Percentiles rank a stretch among this genome's conserved stretches.
Conservation (phyloP, 2,113 vertebrate genomes). For the Platichthys flesus region DNA sequence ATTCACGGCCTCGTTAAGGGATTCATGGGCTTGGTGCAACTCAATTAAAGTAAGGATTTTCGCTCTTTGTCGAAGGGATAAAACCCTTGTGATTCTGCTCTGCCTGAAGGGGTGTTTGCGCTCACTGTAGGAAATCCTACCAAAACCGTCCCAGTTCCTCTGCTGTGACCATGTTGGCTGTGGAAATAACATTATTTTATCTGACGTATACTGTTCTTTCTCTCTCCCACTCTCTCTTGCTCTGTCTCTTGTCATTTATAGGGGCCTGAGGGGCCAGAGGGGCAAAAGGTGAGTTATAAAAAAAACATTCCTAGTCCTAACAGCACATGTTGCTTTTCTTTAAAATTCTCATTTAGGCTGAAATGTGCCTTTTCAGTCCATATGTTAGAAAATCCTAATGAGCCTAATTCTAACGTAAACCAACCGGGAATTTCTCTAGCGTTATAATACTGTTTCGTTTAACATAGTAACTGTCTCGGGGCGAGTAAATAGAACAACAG, state of each 20-base stretch:
- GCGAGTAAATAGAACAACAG: conserved; percentile 37
- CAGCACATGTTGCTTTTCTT: conserved; percentile 18
- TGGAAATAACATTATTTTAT: conserved; percentile 81
- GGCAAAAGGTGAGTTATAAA: conserved; percentile 89
- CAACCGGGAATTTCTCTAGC: conserved; percentile 5
- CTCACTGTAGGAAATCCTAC: conserved; percentile 58
- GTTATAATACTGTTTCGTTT: conserved; percentile 27
- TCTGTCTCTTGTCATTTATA: conserved; percentile 72
- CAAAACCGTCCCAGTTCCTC: conserved; percentile 65
- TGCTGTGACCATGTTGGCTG: conserved; percentile 72
- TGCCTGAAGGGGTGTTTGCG: conserved; percentile 63
- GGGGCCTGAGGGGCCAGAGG: conserved; percentile 93
- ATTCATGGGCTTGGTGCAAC: conserved; percentile 46
- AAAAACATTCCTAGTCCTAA: conserved; percentile 20
- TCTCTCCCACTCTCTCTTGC: conserved; percentile 21
- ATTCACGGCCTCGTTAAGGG: conserved; percentile 54
- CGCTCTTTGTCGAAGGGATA: conserved; percentile 35
- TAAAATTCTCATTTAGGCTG: neutral
- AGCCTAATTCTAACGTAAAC: neutral
- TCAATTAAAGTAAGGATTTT: conserved; percentile 50
- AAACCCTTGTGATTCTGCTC: conserved; percentile 64
- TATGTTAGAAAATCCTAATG: neutral
- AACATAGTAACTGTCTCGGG: conserved; percentile 30
- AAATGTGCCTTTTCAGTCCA: neutral
- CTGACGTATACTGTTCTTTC: conserved; percentile 55